Percentiles rank a stretch among this genome's conserved stretches.
Conservation (phyloP, 2,113 vertebrate genomes). For the Pteropus alecto region DNA sequence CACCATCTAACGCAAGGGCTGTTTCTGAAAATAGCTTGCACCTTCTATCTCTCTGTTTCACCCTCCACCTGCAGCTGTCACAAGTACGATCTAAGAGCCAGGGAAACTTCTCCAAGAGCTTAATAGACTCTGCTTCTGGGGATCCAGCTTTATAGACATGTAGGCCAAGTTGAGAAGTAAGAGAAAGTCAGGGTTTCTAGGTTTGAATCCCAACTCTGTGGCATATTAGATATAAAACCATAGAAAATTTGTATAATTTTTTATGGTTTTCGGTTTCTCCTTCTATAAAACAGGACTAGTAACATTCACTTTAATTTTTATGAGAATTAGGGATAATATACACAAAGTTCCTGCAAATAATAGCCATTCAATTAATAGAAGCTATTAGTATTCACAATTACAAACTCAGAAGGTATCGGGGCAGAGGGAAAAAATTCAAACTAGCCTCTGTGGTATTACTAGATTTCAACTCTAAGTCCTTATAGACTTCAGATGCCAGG, state of each 20-base stretch:
- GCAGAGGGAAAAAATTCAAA: neutral
- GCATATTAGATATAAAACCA: neutral
- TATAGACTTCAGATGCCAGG: conserved; percentile 35
- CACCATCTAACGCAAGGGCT: neutral
- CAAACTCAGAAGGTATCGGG: neutral
- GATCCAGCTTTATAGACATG: neutral
- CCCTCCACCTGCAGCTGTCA: neutral
- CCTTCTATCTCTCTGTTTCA: neutral
- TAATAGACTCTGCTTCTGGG: accelerated
- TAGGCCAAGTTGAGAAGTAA: neutral
- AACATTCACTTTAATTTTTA: neutral
- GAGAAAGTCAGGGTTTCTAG: accelerated
- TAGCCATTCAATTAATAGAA: conserved; percentile 38
- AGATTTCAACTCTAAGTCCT: conserved; percentile 20
- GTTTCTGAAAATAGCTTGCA: neutral
- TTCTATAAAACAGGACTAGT: neutral
- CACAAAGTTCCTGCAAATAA: conserved; percentile 34
- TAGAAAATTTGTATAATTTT: neutral
- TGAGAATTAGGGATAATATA: neutral
- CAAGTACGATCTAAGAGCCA: accelerated
- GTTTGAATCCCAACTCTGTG: neutral
- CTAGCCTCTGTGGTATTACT: neutral
- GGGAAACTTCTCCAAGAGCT: neutral
- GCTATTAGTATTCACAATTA: conserved; percentile 12
- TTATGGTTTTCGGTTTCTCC: neutral